A percentile compares a stretch with the other conserved stretches of the same genome.
phyloP scores from a whole-genome alignment of 35 echinoderm and acorn worm genomes.

The Hemicentrotus pulcherrimus region DNA sequence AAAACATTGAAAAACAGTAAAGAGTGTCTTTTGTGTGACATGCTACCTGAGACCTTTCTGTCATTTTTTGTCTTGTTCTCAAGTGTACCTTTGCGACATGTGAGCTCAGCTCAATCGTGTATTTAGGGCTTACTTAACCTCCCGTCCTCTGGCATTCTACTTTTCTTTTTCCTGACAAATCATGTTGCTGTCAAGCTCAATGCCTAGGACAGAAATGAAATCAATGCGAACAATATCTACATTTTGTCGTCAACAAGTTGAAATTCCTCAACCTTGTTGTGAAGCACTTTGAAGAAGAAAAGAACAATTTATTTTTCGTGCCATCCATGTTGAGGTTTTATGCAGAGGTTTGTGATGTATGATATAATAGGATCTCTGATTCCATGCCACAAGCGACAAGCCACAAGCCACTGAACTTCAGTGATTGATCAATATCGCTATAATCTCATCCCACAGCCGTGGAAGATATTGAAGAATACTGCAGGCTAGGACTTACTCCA shows the following conservation, averaged over 20 bases:
- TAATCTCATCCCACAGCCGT: not conserved
- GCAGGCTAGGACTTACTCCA: not conserved
- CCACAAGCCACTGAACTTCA: slow-evolving; percentile 25
- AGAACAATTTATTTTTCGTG: not conserved
- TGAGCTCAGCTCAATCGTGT: not conserved
- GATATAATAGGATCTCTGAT: slow-evolving; percentile 29
- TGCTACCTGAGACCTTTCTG: not conserved
- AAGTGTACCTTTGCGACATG: not conserved
- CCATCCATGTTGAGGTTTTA: not conserved
- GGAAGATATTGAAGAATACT: not conserved
- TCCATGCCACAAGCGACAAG: slow-evolving; percentile 24
- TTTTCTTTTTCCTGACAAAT: not conserved
- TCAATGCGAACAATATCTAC: not conserved
- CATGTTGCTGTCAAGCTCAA: not conserved
- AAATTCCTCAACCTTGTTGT: not conserved
- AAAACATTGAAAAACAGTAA: not conserved
- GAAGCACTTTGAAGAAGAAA: not conserved
- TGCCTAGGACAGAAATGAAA: not conserved
- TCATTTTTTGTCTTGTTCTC: not conserved
- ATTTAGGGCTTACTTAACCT: not conserved
- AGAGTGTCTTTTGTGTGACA: not conserved
- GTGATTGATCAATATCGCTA: slow-evolving; percentile 29
- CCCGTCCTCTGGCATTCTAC: not conserved
- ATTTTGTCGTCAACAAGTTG: not conserved
- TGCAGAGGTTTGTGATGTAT: not conserved